A percentile compares a stretch with the other conserved stretches of the same genome.
phyloP scores from a whole-genome alignment of 2,888 invertebrate genomes.

The Liposcelis brunnea region DNA sequence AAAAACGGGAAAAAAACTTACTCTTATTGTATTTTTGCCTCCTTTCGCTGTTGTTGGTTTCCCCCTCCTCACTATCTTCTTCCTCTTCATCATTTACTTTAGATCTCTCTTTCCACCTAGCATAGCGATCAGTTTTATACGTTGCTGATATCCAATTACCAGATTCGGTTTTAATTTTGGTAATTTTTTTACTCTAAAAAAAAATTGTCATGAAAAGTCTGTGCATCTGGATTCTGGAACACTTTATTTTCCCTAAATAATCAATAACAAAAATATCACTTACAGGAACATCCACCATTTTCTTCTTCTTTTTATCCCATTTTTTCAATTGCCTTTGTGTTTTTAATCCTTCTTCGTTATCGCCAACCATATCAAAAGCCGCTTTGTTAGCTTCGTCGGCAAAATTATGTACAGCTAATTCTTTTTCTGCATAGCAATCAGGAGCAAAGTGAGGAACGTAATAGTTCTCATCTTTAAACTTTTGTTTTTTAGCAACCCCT shows the following conservation, averaged over 20 bases:
- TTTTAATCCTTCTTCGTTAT: constrained; percentile 49
- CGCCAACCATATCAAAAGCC: constrained; percentile 68
- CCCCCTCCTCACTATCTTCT: constrained; percentile 26
- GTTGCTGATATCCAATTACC: constrained; percentile 88
- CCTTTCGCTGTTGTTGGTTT: constrained; percentile 2
- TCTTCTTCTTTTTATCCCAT: constrained; percentile 95
- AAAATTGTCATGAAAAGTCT: no score
- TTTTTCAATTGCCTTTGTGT: constrained; percentile 39
- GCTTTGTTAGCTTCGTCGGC: constrained; percentile 59
- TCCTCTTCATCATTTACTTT: constrained; percentile 35
- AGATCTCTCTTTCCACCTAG: constrained; percentile 66
- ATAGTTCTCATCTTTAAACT: constrained; percentile 49
- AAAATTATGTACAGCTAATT: constrained; percentile 63
- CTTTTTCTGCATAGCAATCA: constrained; percentile 70
- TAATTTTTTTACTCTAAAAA: constrained; percentile 34
- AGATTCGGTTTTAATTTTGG: constrained; percentile 87
- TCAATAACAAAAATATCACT: constrained; percentile 15
- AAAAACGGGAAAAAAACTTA: no score
- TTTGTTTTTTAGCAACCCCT: constrained; percentile 13
- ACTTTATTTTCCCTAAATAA: no score
- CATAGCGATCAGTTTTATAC: constrained; percentile 81
- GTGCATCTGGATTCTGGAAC: no score
- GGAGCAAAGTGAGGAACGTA: constrained; percentile 73
- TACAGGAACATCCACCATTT: constrained; percentile 64
- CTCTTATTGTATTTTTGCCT: no score